Evolutionary conservation across 2,888 invertebrate genomes (phyloP).

Genomic region (Mimas tiliae): DNA sequence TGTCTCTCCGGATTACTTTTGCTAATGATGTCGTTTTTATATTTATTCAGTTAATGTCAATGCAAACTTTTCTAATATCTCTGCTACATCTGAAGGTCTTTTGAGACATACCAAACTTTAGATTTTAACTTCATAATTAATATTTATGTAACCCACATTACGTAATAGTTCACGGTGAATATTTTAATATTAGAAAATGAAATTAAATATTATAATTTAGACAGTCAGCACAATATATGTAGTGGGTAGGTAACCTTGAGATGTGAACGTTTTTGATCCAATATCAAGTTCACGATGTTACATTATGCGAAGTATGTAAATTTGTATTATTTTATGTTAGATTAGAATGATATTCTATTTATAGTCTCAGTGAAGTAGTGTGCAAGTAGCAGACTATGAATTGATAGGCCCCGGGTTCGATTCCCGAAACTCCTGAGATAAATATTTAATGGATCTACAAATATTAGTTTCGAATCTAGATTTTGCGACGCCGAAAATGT

Average conservation of each 20-base stretch:
- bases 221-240: background rate
- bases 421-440: no score
- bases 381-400: no score
- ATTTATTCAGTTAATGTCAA: background rate
- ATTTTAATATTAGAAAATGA: background rate
- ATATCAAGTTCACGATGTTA: conserved; percentile 10
- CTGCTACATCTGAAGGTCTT: conserved; percentile 10
- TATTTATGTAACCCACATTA: background rate
- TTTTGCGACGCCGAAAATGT: no score
- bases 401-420: no score
- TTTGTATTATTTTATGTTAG: background rate
- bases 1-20: conserved; percentile 8
- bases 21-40: background rate
- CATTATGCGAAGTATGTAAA: background rate
- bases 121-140: background rate
- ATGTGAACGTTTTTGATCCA: background rate
- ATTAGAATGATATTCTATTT: background rate
- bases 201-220: conserved; percentile 5
- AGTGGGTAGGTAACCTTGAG: conserved; percentile 1
- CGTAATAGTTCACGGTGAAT: background rate
- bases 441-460: no score
- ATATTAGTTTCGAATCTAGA: no score
- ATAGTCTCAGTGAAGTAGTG: no score
- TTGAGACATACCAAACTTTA: background rate
- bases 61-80: conserved; percentile 9